Base-by-base conservation (phyloP, 2,888 invertebrate genomes). In the Xanthia togata region DNA sequence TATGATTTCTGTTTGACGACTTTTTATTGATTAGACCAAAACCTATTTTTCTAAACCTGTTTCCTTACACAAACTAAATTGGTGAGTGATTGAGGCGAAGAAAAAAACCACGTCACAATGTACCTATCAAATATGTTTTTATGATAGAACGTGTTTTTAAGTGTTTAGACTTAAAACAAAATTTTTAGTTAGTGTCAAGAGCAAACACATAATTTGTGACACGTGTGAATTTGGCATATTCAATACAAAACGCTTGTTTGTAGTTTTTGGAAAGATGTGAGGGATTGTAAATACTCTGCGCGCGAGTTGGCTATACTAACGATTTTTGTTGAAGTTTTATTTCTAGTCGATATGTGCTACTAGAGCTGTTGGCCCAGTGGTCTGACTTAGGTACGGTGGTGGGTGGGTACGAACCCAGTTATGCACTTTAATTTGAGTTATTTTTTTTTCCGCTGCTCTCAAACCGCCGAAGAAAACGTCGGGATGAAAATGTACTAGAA, bases 171-270 rank as follows among this genome's bases (percentile, higher is more conserved):
- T 0, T 47, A 53, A 23, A 1, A 59, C 35, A 60, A 47, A 69
- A 69, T 53, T 26, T 57, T 57, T 14, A 47, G 11, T 26, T 59
- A 67, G 44, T 69, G 68, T n/a, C 23, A 57, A 53, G 17, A 75
- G 4, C 31, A 70, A 68, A 44, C 55, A 17, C 50, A 20, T 57
- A 44, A 68, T 70, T 38, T 31, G 31, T 31, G 9, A 57, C 50
- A 67, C 65, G 55, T 82, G 55, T 82, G 55, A 67, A 50, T 76
- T 44, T 31, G 11, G 23, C 4, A 53, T 41, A 57, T 79, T 68
- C 14, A 59, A 53, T 38, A 75, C 35, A 31, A 75, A 38, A 69
- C 53, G 41, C 53, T 50, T 62, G 26, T 50, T 62, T 65, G 6
- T 57, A 35, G n/a, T 67, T 81, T 81, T 74, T 68, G n/a, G 4